Evolutionary conservation across 2,888 invertebrate genomes (phyloP).

Genomic region (Auanema freiburgensis): DNA sequence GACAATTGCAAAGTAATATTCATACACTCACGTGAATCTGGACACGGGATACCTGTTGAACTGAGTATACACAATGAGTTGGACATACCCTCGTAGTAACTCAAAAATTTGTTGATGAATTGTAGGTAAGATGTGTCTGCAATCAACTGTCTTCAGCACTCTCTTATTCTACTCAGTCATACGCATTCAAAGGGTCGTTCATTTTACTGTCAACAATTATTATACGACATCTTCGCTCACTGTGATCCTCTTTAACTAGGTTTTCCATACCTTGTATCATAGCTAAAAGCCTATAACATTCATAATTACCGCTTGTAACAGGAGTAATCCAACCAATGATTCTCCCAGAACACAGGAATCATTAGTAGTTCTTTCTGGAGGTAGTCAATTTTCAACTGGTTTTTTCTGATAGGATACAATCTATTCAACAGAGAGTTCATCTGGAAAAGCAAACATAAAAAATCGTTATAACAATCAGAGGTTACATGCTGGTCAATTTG

Average conservation of each 20-base stretch:
- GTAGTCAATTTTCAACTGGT: background rate
- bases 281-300: background rate
- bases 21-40: too few relatives aligned
- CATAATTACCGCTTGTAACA: too few relatives aligned
- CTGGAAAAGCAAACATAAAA: too few relatives aligned
- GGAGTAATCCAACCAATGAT: conserved; percentile 5
- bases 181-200: background rate
- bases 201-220: conserved; percentile 2
- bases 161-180: background rate
- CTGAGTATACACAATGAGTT: too few relatives aligned
- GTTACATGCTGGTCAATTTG: too few relatives aligned
- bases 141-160: background rate
- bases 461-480: too few relatives aligned
- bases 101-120: too few relatives aligned
- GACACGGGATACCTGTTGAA: too few relatives aligned
- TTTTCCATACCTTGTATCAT: too few relatives aligned
- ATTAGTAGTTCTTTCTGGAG: background rate
- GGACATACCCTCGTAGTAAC: too few relatives aligned
- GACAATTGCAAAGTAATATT: too few relatives aligned
- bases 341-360: conserved; percentile 1
- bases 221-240: background rate
- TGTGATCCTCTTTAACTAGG: too few relatives aligned
- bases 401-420: background rate
- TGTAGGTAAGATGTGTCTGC: background rate
- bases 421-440: background rate